A percentile compares a stretch with the other conserved stretches of the same genome.
phyloP scores from a whole-genome alignment of 2,113 vertebrate species.

The Anseranas semipalmata region DNA sequence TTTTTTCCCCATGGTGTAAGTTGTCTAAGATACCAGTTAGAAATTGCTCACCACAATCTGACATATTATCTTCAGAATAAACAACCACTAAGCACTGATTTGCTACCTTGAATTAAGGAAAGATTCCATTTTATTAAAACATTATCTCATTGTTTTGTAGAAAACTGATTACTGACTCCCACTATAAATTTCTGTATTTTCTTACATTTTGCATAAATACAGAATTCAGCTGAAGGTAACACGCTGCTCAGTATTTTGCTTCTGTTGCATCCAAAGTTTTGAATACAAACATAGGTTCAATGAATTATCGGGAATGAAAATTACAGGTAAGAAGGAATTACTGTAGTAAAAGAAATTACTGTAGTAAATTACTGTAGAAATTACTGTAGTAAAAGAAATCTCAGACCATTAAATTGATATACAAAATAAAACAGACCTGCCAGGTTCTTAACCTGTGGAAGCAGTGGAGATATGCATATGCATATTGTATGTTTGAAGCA shows the following conservation, averaged over 20 bases:
- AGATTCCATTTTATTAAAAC: neutral
- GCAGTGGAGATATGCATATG: neutral
- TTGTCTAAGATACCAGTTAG: neutral
- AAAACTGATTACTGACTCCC: neutral
- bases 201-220: neutral
- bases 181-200: neutral
- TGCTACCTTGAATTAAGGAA: neutral
- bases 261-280: neutral
- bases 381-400: neutral
- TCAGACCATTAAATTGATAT: neutral
- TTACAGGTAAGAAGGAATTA: neutral
- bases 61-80: neutral
- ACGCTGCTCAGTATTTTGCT: neutral
- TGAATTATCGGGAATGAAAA: neutral
- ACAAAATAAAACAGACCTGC: neutral
- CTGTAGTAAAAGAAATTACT: neutral
- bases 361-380: no score
- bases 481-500: neutral
- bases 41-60: neutral
- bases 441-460: fast-evolving
- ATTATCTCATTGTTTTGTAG: neutral
- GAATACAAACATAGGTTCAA: neutral
- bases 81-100: neutral
- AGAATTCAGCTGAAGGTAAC: neutral
- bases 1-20: neutral